Base-by-base conservation (phyloP, 2,797 vertebrate species). In the Aotus griseimembra region DNA sequence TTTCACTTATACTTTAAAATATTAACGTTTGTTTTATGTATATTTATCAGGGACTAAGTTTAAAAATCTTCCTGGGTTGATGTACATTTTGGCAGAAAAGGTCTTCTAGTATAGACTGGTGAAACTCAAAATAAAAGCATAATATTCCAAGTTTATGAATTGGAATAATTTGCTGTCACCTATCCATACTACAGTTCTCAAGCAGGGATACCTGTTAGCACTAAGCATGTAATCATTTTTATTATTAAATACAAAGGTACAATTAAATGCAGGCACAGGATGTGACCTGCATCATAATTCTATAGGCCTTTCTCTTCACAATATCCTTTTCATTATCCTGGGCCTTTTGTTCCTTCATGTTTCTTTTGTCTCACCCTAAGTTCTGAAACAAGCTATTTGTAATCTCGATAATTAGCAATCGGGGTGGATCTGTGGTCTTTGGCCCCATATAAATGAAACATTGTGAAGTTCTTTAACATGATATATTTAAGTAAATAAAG, bases 221-320 rank as follows among this genome's bases (percentile, higher is more conserved):
- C 39, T 44, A 88, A 97, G 84, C 92, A 85, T 97, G 96, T 90
- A 97, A 98, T 98, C 97, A 98, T 97, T 98, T 97, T 98, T 98
- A 98, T 97, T 98, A 98, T 98, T 93, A 97, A 98, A 97, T 96
- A 98, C 97, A 98, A 98, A 98, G 96, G 97, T 97, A 98, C 97
- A 98, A 98, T 98, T 98, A 98, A 97, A 97, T 94, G 76, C 89
- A 95, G 90, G 89, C 96, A 94, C 70, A 95, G 87, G 93, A 97
- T 97, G 94, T 97, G 97, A 98, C 95, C 98, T 95, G 97, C 97
- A 98, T 97, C 83, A 90, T 85, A 97, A 98, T 98, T 97, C 94
- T 86, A 90, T 84, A 61, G 73, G 97, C 88, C 96, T 96, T 97
- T 95, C 83, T 90, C 93, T 90, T 96, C 87, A 92, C 92, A 58